Base-by-base conservation (phyloP, 2,797 vertebrate species). In the Onychomys torridus region DNA sequence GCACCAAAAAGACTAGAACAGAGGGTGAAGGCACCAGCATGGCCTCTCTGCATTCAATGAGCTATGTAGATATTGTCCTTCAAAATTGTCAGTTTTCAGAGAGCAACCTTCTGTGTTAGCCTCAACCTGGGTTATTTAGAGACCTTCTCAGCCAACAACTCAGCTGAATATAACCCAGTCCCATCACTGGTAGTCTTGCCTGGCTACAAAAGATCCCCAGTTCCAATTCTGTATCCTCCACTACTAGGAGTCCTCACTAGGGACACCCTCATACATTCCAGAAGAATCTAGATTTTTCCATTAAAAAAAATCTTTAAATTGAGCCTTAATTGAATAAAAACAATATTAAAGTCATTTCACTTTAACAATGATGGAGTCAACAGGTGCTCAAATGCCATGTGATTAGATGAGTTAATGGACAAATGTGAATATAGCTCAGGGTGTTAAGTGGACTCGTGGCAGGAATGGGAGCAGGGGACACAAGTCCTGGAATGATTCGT, bases 321-420 rank as follows among this genome's bases (percentile, higher is more conserved):
- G 5, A 17, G 4, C 5, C 9, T 94, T 89, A 57, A 43, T 61
- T 81, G 91, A 93, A 87, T 89, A 49, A 82, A 16, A 88, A 46
- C 81, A 78, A 81, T 69, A 89, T 83, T 94, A 57, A 86, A 85
- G 78, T 71, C 6, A 88, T 83, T 86, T 29, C 65, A 90, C 65
- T 76, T 95, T 93, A n/a, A 84, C 86, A 85, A 14, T 61, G 49
- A 57, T 77, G 10, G 43, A 34, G 52, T 5, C 23, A 85, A 46
- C n/a, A 75, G 25, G 90, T 82, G 69, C 32, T 76, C 55, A 67
- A 88, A 73, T 57, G 34, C 12, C 63, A 67, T 14, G 34, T 93
- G 90, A 84, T 34, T 77, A 49, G 37, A 29, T 71, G 46, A 91
- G 37, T 59, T 43, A 71, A 83, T 71, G 61, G 32, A 71, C 55